Base-by-base conservation (phyloP, 1,140 invertebrate species). In the Drosophila bipectinata region DNA sequence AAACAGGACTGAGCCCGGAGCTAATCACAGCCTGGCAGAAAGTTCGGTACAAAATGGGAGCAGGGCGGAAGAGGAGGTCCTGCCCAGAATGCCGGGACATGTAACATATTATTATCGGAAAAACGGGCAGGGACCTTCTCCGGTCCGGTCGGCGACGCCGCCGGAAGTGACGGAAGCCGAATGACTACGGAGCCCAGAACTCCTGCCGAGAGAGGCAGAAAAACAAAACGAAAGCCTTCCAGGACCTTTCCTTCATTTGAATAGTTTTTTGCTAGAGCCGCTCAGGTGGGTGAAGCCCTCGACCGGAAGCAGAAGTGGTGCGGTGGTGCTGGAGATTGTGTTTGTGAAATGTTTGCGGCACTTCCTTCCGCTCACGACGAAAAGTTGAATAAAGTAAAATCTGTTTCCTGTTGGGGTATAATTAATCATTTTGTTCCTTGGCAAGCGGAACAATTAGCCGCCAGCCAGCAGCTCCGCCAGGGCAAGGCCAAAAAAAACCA, bases 341-440 rank as follows among this genome's bases (percentile, higher is more conserved):
- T 69, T 83, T 79, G 83, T 88, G 83, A 88, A 88, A 89, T 88
- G 84, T 88, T 89, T 83, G 79, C 68, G 84, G 79, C 76, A 83
- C 53, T 88, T 88, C 83, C 83, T 88, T 88, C 83, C 83, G 83
- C 76, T 69, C 72, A 83, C 72, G 61, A 81, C 64, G 69, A 66
- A 77, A 84, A 88, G 83, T 83, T 88, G 83, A 87, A 79, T 88
- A 79, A 88, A 79, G 84, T 88, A 83, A 88, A 88, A 88, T 88
- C 83, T 88, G 83, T 83, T 88, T 88, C 83, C 83, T 88, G 83
- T 88, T 88, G 83, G 52, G 72, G 72, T 88, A 88, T 88, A 88
- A 88, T 88, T 88, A 88, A 88, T 88, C 83, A 88, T 88, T 88
- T 88, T 79, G 79, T 63, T 75, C 64, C 66, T 49, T 88, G 82